These are phyloP conservation scores for Drosophila nr. perissopoda DNA, from an alignment of 2,888 invertebrate species.

Conservation along the genomic window DNA sequence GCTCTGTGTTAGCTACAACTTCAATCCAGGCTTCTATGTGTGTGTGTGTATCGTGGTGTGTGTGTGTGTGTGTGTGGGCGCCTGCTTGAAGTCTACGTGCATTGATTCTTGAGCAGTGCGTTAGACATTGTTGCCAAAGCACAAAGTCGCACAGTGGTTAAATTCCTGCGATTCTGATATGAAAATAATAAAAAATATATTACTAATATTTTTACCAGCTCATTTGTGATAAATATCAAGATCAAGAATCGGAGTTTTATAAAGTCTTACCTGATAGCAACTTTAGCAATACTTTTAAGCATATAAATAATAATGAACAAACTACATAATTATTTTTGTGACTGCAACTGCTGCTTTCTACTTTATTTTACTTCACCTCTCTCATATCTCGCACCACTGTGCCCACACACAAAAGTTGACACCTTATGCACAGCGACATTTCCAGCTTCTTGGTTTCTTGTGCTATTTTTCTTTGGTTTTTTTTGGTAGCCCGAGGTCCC, in stretches of 20 bases:
- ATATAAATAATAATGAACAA: background rate
- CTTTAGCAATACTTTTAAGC: too few species aligned
- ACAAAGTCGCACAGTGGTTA: conserved; percentile 36
- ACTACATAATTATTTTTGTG: too few species aligned
- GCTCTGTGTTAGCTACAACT: conserved; percentile 7
- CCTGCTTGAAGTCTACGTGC: conserved; percentile 44
- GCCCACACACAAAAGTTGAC: conserved; percentile 15
- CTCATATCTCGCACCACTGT: conserved; percentile 24
- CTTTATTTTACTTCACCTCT: background rate
- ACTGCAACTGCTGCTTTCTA: background rate
- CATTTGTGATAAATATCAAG: background rate
- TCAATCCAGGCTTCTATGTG: conserved; percentile 4
- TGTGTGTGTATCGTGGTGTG: conserved; percentile 22
- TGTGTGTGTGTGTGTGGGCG: conserved; percentile 43
- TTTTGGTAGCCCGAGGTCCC: conserved; percentile 56
- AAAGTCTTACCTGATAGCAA: too few species aligned
- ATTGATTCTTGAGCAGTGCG: conserved; percentile 43
- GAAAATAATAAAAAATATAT: fast-evolving
- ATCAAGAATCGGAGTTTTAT: too few species aligned
- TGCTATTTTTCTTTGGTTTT: conserved; percentile 6
- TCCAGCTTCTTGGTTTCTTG: conserved; percentile 43
- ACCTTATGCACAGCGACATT: conserved; percentile 45
- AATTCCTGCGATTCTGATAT: background rate
- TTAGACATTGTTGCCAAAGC: conserved; percentile 27
- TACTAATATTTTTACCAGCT: background rate